Evolutionary conservation across 2,113 vertebrate genomes (phyloP), one percentile per base, ranked within the genome.

Genomic region (Tylochromis polylepis): DNA sequence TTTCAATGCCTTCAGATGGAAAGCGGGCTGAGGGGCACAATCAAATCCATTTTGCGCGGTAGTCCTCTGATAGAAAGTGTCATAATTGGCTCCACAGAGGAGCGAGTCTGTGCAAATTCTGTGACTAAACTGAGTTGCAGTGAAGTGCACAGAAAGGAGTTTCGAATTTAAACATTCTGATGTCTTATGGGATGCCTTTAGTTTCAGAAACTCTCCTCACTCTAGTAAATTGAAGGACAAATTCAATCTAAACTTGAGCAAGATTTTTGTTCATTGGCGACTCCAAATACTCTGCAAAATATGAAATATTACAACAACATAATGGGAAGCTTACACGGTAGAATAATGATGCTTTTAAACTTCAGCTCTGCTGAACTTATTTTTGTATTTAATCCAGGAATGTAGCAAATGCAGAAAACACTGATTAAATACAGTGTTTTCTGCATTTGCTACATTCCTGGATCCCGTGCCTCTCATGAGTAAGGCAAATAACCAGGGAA

Each of bases 11-110:
- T 51, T 77, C 24, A 51, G 85, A 88, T 59, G 59, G 14, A 38
- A 34, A 62, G 14, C 15, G 56, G 81, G 82, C 81, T 81, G 80
- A 77, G 82, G n/a, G 84, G 43, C 72, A 3, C 81, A 67, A 89
- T 89, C 70, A 72, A 72, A 86, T 85, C 70, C 72, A 87, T 29
- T 65, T 62, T 57, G n/a, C 0, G 38, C 46, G 62, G 49, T 46
- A 77, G 80, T 58, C 18, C 7, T 62, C 67, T 59, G 59, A 65
- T 79, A 46, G 79, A 87, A 80, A 84, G 79, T 87, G 79, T 87
- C 67, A 56, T 89, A 81, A 90, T 90, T 89, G 87, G 83, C 29
- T 90, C 87, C 82, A 91, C 81, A 82, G 79, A 87, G 86, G 9
- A 49, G 11, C 4, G 3, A 49, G 75, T 86, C 57, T 81, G 15